Evolutionary conservation across 30 jellyfish, hydroid and myxozoan genomes (phyloP).

Genomic region (Mastigias papua): DNA sequence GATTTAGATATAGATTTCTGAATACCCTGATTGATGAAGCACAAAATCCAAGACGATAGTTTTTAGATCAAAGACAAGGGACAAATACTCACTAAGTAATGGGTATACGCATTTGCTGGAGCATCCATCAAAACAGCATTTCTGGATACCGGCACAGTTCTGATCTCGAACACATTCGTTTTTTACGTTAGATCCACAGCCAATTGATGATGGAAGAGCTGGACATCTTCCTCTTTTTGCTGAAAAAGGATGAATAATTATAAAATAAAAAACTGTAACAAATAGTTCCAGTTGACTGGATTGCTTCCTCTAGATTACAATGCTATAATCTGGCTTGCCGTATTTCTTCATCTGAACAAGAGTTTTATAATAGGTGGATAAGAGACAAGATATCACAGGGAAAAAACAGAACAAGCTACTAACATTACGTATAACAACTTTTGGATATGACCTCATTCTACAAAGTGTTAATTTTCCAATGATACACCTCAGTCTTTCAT

Average conservation of each 20-base stretch:
- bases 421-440: no score
- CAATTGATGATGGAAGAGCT: conserved; percentile 22
- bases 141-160: conserved; percentile 68
- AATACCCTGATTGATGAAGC: no score
- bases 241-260: neutral
- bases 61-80: neutral
- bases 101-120: conserved; percentile 77
- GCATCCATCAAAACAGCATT: conserved; percentile 91
- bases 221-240: conserved; percentile 94
- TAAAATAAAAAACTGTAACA: neutral
- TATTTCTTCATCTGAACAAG: no score
- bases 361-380: no score
- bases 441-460: no score
- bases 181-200: conserved; percentile 37
- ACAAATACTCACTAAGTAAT: conserved; percentile 71
- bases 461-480: no score
- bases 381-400: no score
- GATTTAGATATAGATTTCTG: no score
- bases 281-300: neutral
- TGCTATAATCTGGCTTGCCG: no score
- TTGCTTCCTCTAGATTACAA: neutral
- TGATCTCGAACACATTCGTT: conserved; percentile 74
- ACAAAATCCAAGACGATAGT: no score
- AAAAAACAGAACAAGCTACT: no score
- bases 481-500: no score